Base-by-base conservation (phyloP, 1,140 invertebrate species). In the Ericerus pela region DNA sequence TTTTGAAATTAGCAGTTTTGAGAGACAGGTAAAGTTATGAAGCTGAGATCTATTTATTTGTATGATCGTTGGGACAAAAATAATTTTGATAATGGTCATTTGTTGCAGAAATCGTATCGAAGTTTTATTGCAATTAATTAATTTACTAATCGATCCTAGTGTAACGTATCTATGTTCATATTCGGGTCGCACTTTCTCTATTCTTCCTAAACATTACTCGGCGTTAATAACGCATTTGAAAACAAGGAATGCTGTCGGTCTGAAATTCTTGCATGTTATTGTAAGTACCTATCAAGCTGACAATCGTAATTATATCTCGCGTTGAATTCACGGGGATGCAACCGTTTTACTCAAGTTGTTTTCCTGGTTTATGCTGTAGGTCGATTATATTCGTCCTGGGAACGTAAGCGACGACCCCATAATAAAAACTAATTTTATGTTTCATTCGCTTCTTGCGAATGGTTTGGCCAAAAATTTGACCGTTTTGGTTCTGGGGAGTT, bases 381-480 rank as follows among this genome's bases (percentile, higher is more conserved):
- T 47, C 26, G 20, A 2, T 22, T 22, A 47, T 22, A 24, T 24
- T 2, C 41, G 20, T 2, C 41, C 41, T 8, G 26, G 26, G 26
- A 14, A 20, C 4, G 26, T 24, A 24, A 24, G 26, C 11, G 41
- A 47, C 22, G 41, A 47, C 8, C 11, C 18, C 14, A 14, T 47
- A 14, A 24, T 14, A 24, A 47, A 24, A 47, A 24, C 41, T 3
- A 47, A 47, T 47, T 10, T 24, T 24, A 24, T 47, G 26, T 47
- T 47, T 47, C 26, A 47, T 47, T 47, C 41, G 22, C 26, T 47
- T 12, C 16, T 47, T 14, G 16, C 26, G 16, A 47, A 47, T 24
- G 53, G 53, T 4, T 36, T 54, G 22, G 29, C 53, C 14, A 54
- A 54, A 22, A 33, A 30, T 36, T 54, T 54, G 30, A 30, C 29